These are phyloP conservation scores for Cephus runcator DNA, from an alignment of 2,888 invertebrate genomes.

Conservation along the genomic window DNA sequence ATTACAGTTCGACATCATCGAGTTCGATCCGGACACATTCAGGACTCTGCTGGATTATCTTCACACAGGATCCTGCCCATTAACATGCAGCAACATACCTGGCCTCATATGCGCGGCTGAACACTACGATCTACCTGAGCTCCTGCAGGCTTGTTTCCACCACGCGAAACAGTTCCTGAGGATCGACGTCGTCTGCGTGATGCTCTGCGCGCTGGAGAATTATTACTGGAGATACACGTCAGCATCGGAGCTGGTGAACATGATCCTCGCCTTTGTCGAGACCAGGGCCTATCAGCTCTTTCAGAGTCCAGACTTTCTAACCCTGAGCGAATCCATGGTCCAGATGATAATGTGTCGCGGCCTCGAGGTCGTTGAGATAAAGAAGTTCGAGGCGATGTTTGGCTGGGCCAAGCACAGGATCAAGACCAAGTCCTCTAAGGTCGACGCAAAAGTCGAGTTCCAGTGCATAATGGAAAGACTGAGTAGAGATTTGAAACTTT, in stretches of 20 bases:
- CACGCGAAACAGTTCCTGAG: constrained; percentile 94
- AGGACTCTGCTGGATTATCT: constrained; percentile 90
- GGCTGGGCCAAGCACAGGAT: constrained; percentile 90
- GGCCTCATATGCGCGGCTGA: constrained; percentile 94
- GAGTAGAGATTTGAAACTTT: constrained; percentile 87
- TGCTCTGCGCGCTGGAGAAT: constrained; percentile 92
- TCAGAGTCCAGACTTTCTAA: constrained; percentile 84
- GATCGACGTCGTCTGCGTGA: constrained; percentile 92
- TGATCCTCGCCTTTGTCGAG: constrained; percentile 92
- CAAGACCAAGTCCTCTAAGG: constrained; percentile 72
- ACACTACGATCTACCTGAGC: constrained; percentile 92
- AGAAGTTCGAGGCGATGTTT: constrained; percentile 94
- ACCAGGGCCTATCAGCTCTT: constrained; percentile 87
- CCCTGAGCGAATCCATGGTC: constrained; percentile 93
- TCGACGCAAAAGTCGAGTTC: constrained; percentile 89
- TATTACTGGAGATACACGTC: constrained; percentile 97
- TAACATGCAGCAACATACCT: constrained; percentile 92
- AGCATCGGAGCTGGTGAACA: constrained; percentile 92
- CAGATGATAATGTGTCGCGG: constrained; percentile 94
- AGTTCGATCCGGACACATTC: constrained; percentile 94
- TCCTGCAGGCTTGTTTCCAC: constrained; percentile 94
- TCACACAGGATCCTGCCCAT: constrained; percentile 91
- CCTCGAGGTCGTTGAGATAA: constrained; percentile 87
- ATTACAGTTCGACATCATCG: constrained; percentile 89
- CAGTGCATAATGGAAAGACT: constrained; percentile 93